Base-by-base conservation (phyloP, 1,140 invertebrate species). In the Aporrectodea caliginosa region DNA sequence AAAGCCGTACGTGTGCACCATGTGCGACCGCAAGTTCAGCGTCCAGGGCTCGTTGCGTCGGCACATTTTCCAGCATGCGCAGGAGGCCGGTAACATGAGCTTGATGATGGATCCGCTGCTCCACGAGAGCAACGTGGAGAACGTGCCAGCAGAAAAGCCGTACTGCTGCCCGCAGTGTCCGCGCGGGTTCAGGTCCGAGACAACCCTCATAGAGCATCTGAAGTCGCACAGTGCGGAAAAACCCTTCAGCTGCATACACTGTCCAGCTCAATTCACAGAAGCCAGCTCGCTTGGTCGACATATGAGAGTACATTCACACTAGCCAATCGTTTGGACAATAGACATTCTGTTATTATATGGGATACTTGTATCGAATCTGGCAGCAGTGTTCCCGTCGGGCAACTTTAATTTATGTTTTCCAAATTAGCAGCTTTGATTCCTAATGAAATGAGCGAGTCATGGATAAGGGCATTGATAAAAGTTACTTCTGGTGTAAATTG, bases 11-110 rank as follows among this genome's bases (percentile, higher is more conserved):
- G 78, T 78, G 16, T 88, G 87, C 82, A 80, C 82, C 0, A 72
- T 84, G 0, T 88, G 87, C 84, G 82, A 82, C 0, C 81, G 87
- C 1, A 80, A 85, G 1, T 88, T 88, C 80, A 87, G 87, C 79
- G 86, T 87, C 82, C 84, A 84, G 78, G 87, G 86, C 79, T 87
- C 88, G 83, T 85, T 88, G 83, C 82, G 83, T 79, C 82, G 86
- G 0, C 87, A 88, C 81, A 82, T 84, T 74, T 78, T 87, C 70
- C 85, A 87, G 71, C 87, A 88, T 79, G 84, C 22, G 31, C 32
- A 76, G 35, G 1, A 58, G 22, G n/a, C n/a, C n/a, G n/a, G n/a
- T n/a, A n/a, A n/a, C n/a, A n/a, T n/a, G n/a, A n/a, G n/a, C n/a
- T n/a, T n/a, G n/a, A n/a, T n/a, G n/a, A n/a, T n/a, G n/a, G n/a